These are phyloP conservation scores for Nebria salina DNA, from an alignment of 2,888 invertebrate genomes.

Conservation along the genomic window DNA sequence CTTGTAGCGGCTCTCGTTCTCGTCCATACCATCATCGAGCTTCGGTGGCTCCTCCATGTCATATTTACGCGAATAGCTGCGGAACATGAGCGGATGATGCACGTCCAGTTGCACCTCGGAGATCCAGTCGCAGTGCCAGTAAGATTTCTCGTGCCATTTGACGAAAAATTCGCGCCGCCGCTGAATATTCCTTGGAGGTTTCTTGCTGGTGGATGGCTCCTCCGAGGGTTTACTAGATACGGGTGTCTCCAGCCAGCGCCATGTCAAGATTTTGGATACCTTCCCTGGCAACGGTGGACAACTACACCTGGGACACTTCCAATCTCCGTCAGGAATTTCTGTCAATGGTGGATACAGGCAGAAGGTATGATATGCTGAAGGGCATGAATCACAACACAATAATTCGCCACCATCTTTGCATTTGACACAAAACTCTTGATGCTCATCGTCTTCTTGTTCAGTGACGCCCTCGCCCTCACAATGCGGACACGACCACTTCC, in stretches of 20 bases:
- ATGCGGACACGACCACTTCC: slow-evolving; percentile 85
- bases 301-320: slow-evolving; percentile 97
- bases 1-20: slow-evolving; percentile 77
- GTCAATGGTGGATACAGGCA: slow-evolving; percentile 94
- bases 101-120: slow-evolving; percentile 93
- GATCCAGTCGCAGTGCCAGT: slow-evolving; percentile 99
- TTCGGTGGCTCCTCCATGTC: slow-evolving; percentile 99
- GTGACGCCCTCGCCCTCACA: slow-evolving; percentile 88
- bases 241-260: slow-evolving; percentile 83
- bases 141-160: slow-evolving; percentile 96
- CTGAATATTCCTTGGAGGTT: slow-evolving; percentile 62
- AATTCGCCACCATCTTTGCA: slow-evolving; percentile 98
- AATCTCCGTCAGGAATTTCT: slow-evolving; percentile 95
- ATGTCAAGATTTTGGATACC: slow-evolving; percentile 95
- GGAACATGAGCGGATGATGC: slow-evolving; percentile 92
- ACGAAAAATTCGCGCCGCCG: slow-evolving; percentile 95
- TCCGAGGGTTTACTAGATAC: slow-evolving; percentile 61
- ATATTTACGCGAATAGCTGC: slow-evolving; percentile 92
- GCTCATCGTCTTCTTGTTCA: slow-evolving; percentile 92
- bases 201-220: slow-evolving; percentile 70
- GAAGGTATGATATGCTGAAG: slow-evolving; percentile 95
- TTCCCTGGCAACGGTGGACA: slow-evolving; percentile 80
- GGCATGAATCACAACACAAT: slow-evolving; percentile 96
- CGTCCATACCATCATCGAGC: slow-evolving; percentile 88
- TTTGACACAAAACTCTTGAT: slow-evolving; percentile 96